Conservation (phyloP, 2,797 vertebrate species). For the Lagodon rhomboides region DNA sequence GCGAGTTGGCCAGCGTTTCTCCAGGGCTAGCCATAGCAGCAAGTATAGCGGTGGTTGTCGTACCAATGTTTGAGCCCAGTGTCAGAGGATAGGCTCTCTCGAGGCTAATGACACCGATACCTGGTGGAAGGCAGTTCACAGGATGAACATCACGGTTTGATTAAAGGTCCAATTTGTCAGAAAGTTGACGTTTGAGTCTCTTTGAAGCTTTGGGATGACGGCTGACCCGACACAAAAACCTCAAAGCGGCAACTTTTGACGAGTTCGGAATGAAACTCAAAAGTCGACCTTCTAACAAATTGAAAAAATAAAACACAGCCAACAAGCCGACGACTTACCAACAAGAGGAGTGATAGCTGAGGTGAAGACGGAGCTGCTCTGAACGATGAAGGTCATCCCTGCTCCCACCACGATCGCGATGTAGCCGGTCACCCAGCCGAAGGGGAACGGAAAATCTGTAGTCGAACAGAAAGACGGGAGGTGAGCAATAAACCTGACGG, state of each 20-base stretch:
- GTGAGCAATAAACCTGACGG: slow-evolving; percentile 20
- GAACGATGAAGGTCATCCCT: slow-evolving; percentile 97
- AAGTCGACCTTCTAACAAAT: neutral
- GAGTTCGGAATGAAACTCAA: too few species aligned
- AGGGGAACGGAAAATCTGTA: slow-evolving; percentile 97
- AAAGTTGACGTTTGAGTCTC: too few species aligned
- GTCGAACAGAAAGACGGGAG: slow-evolving; percentile 31
- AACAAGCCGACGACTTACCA: slow-evolving; percentile 84
- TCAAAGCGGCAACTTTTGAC: too few species aligned
- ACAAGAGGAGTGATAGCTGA: slow-evolving; percentile 97
- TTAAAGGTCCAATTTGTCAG: too few species aligned
- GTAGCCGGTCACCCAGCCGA: slow-evolving; percentile 95
- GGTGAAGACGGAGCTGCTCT: slow-evolving; percentile 99
- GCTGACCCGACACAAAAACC: too few species aligned
- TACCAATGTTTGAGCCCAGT: slow-evolving; percentile 96
- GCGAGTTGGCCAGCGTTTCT: slow-evolving; percentile 86
- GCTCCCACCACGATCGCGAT: slow-evolving; percentile 95
- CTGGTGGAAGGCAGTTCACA: slow-evolving; percentile 69
- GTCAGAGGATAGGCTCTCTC: slow-evolving; percentile 96
- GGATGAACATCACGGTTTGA: neutral
- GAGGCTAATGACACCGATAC: slow-evolving; percentile 95
- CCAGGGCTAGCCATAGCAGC: slow-evolving; percentile 94
- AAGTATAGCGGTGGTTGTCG: slow-evolving; percentile 96
- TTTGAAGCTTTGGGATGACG: too few species aligned
- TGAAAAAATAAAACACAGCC: neutral